A percentile compares a stretch with the other conserved stretches of the same genome.
phyloP scores from a whole-genome alignment of 2,113 vertebrate genomes.

The Donacobius atricapilla region DNA sequence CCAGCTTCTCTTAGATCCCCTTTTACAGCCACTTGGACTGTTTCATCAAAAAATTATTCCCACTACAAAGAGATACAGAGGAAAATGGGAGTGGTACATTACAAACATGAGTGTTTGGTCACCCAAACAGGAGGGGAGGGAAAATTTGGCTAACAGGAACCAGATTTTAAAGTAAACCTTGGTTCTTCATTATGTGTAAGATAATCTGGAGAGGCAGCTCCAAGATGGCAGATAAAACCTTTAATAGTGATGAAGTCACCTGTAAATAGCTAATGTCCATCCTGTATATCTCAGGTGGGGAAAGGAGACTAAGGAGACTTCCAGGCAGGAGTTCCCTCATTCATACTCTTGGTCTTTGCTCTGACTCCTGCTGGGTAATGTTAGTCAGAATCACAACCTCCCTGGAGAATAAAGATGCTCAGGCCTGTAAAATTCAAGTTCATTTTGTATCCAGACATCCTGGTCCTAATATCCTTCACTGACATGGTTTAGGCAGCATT shows the following conservation, averaged over 20 bases:
- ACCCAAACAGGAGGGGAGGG: background rate
- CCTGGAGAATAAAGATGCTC: background rate
- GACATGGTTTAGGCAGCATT: background rate
- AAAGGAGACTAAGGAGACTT: background rate
- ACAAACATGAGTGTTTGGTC: background rate
- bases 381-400: background rate
- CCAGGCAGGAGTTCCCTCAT: background rate
- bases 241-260: constrained; percentile 31
- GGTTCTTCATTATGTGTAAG: background rate
- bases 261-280: background rate
- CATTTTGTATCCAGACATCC: background rate
- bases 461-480: background rate
- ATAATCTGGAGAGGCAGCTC: constrained; percentile 31
- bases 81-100: background rate
- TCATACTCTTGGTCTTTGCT: background rate
- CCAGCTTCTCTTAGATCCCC: background rate
- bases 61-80: background rate
- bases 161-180: constrained; percentile 5
- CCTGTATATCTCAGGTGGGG: background rate
- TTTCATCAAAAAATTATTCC: background rate
- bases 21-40: background rate
- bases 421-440: background rate
- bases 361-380: background rate
- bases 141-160: background rate
- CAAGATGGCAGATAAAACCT: constrained; percentile 25